A percentile compares a stretch with the other conserved stretches of the same genome.
These are phyloP conservation scores for Ophthalmolycus amberensis DNA, from an alignment of 2,113 vertebrate genomes.

Conservation along the genomic window DNA sequence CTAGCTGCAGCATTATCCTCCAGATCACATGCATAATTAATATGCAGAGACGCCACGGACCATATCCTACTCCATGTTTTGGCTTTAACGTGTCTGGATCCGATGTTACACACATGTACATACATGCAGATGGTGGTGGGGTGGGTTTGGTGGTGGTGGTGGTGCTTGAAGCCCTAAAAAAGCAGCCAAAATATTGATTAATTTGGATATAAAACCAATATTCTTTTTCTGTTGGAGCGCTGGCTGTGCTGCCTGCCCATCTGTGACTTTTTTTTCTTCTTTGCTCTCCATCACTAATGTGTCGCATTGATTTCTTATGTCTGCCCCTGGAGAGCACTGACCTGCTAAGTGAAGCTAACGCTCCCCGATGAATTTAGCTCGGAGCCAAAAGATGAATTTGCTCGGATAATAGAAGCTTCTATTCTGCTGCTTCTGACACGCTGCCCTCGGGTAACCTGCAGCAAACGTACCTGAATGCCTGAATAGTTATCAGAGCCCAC, in stretches of 20 bases:
- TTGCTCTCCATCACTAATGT: not conserved
- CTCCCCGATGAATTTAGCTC: not conserved
- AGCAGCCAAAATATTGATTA: not conserved
- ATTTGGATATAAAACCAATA: not conserved
- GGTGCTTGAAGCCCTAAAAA: not conserved
- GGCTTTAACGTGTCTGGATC: slow-evolving; percentile 10
- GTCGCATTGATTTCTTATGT: not conserved
- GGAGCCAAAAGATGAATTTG: not conserved
- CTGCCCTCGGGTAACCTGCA: slow-evolving; percentile 22
- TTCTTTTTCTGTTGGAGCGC: not conserved
- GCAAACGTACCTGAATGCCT: not conserved
- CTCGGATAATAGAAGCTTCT: not conserved
- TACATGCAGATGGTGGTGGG: not conserved
- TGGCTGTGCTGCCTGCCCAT: not conserved
- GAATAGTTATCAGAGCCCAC: not conserved
- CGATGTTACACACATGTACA: not conserved
- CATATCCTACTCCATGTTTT: slow-evolving; percentile 22
- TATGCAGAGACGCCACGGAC: slow-evolving; percentile 26
- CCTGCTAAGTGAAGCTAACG: not conserved
- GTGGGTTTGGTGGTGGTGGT: not conserved
- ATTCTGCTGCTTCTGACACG: not conserved
- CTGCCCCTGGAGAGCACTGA: not conserved
- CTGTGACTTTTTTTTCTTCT: not conserved
- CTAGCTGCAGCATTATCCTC: slow-evolving; percentile 39
- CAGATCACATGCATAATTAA: slow-evolving; percentile 49